Conservation (phyloP, 2,888 invertebrate species). For the Andrena dorsata region DNA sequence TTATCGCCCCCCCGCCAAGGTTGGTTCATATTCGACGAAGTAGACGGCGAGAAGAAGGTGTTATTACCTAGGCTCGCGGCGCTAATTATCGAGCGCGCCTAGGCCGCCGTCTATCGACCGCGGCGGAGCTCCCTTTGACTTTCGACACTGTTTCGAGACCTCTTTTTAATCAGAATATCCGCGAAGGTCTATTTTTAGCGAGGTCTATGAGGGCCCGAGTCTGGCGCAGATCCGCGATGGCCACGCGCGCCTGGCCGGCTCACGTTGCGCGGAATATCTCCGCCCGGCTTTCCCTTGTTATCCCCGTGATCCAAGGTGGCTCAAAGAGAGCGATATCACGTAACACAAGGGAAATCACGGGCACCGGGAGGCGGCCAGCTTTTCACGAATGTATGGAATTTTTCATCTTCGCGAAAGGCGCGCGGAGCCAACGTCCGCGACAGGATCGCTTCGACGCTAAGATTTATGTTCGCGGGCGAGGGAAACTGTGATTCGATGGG, state of each 20-base stretch:
- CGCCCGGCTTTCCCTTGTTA: constrained; percentile 47
- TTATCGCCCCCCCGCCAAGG: constrained; percentile 77
- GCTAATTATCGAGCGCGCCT: constrained; percentile 50
- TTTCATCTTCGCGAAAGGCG: constrained; percentile 64
- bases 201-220: background rate
- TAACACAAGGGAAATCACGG: constrained; percentile 71
- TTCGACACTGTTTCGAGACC: background rate
- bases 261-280: constrained; percentile 29
- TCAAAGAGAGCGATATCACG: constrained; percentile 52
- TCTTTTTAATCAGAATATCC: constrained; percentile 19
- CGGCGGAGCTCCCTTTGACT: background rate
- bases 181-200: constrained; percentile 3
- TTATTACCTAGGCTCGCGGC: constrained; percentile 58
- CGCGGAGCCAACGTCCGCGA: background rate
- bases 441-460: background rate
- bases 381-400: constrained; percentile 75
- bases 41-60: constrained; percentile 53
- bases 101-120: background rate
- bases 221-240: background rate
- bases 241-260: background rate
- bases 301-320: constrained; percentile 16
- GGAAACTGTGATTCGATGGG: background rate
- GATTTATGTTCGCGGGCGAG: background rate
- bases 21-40: constrained; percentile 71
- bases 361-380: constrained; percentile 44